Evolutionary conservation across 2,888 invertebrate species (phyloP).

Genomic region (Lucinisca nassula): DNA sequence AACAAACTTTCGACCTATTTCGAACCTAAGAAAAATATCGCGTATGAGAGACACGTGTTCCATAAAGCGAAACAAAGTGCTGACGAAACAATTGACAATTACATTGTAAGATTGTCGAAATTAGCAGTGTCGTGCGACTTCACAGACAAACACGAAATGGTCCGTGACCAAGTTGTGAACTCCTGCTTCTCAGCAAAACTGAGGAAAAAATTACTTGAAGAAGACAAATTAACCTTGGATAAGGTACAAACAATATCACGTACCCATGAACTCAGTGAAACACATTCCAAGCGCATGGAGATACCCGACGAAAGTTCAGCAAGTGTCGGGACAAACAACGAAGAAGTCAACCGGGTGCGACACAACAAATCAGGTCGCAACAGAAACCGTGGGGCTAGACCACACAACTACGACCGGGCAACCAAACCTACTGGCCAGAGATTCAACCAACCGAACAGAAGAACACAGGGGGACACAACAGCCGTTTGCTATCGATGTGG

Average conservation of each 20-base stretch:
- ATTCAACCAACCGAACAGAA: neutral
- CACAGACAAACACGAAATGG: neutral
- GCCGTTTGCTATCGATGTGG: neutral
- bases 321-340: neutral
- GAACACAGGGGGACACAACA: neutral
- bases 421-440: neutral
- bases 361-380: neutral
- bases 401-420: neutral
- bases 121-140: neutral
- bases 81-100: neutral
- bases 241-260: neutral
- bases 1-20: neutral
- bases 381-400: neutral
- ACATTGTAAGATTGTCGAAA: neutral
- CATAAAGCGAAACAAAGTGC: neutral
- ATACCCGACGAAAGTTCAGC: neutral
- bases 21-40: neutral
- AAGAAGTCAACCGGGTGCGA: neutral
- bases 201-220: neutral
- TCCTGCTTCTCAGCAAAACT: neutral
- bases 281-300: no score
- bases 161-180: neutral
- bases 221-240: neutral
- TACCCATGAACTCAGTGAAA: neutral
- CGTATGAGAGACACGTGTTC: neutral